These are phyloP conservation scores for Molorchus minor DNA, from an alignment of 2,888 invertebrate genomes.

Conservation along the genomic window DNA sequence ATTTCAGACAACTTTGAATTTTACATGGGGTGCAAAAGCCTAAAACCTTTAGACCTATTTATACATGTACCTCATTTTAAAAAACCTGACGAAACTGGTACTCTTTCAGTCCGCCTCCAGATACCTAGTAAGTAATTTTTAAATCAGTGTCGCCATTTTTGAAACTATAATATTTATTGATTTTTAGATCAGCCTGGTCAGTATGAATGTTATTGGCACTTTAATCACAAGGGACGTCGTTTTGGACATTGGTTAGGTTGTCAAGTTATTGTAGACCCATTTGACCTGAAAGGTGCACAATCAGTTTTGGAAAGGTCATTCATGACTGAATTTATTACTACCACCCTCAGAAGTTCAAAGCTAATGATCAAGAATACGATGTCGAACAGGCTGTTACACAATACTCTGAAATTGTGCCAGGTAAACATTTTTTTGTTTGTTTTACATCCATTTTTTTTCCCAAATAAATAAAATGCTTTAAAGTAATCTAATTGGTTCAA, in stretches of 20 bases:
- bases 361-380: background rate
- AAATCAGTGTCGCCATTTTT: too few species aligned
- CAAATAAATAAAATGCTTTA: background rate
- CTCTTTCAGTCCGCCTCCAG: slow-evolving; percentile 54
- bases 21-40: slow-evolving; percentile 61
- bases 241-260: slow-evolving; percentile 62
- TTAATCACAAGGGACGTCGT: slow-evolving; percentile 59
- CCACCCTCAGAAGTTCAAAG: slow-evolving; percentile 9
- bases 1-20: slow-evolving; percentile 60
- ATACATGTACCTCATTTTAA: slow-evolving; percentile 57
- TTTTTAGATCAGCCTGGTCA: slow-evolving; percentile 55
- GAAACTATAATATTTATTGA: too few species aligned
- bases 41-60: slow-evolving; percentile 52
- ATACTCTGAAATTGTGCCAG: slow-evolving; percentile 25
- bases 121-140: slow-evolving; percentile 56
- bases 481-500: too few species aligned
- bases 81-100: slow-evolving; percentile 59
- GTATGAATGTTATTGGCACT: slow-evolving; percentile 63
- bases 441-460: background rate
- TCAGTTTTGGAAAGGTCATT: slow-evolving; percentile 44
- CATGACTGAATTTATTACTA: slow-evolving; percentile 4
- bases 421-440: slow-evolving; percentile 11
- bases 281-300: slow-evolving; percentile 40
- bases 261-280: slow-evolving; percentile 57
- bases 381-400: slow-evolving; percentile 7